Evolutionary conservation across 2,888 invertebrate genomes (phyloP).

Genomic region (Netelia inedita): DNA sequence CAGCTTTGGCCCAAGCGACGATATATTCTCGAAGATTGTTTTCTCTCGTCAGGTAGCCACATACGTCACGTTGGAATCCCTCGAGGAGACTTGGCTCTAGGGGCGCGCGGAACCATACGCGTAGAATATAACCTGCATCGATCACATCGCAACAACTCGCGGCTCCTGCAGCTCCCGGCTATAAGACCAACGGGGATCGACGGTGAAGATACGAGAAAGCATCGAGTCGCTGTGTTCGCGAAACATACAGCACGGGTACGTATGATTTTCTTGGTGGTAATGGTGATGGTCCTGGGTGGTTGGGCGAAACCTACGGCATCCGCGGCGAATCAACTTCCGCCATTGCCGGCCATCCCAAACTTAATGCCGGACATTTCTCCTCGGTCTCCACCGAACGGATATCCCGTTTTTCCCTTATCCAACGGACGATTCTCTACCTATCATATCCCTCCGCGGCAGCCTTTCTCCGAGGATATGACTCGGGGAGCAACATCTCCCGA

Average conservation of each 20-base stretch:
- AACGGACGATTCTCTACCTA: slow-evolving; percentile 30
- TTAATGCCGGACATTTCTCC: slow-evolving; percentile 84
- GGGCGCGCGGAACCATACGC: slow-evolving; percentile 77
- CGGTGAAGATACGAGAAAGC: slow-evolving; percentile 32
- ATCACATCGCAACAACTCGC: slow-evolving; percentile 81
- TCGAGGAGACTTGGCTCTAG: slow-evolving; percentile 73
- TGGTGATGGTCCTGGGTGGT: background rate
- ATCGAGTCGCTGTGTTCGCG: slow-evolving; percentile 51
- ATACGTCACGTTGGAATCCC: slow-evolving; percentile 84
- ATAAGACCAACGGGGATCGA: slow-evolving; percentile 58
- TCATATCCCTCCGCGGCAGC: slow-evolving; percentile 28
- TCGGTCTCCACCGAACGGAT: slow-evolving; percentile 80
- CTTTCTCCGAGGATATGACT: slow-evolving; percentile 36
- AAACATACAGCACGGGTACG: slow-evolving; percentile 17
- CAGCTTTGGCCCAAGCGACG: slow-evolving; percentile 73
- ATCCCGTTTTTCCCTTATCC: slow-evolving; percentile 67
- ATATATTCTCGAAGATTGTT: slow-evolving; percentile 85
- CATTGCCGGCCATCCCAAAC: slow-evolving; percentile 83
- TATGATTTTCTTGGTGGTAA: slow-evolving; percentile 39
- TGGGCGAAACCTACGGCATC: slow-evolving; percentile 72
- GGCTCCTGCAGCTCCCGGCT: slow-evolving; percentile 72
- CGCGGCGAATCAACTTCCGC: slow-evolving; percentile 85
- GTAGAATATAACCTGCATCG: slow-evolving; percentile 82
- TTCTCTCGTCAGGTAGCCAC: slow-evolving; percentile 85
- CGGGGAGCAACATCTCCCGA: slow-evolving; percentile 44